Conservation (phyloP, 2,888 invertebrate species). For the Philonicus albiceps region DNA sequence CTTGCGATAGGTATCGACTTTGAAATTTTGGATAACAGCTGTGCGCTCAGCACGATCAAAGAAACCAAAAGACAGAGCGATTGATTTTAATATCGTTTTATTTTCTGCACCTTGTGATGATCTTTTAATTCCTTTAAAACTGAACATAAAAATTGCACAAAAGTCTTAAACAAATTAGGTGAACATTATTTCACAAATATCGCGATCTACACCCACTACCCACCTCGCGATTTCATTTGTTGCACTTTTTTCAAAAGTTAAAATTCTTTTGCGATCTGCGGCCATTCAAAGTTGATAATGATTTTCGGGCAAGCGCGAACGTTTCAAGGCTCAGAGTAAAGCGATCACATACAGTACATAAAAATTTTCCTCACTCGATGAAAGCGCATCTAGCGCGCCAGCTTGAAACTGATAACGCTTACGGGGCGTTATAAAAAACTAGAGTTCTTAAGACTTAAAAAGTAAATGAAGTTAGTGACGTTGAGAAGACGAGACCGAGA, state of each 20-base stretch:
- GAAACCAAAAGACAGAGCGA: not conserved
- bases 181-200: not conserved
- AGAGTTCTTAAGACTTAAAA: not conserved
- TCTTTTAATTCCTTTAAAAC: not conserved
- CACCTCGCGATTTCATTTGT: not conserved
- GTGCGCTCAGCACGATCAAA: not conserved
- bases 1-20: conserved; percentile 7
- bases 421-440: conserved; percentile 1
- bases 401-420: not conserved
- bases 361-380: not conserved
- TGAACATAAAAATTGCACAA: not conserved
- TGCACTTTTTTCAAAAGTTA: not conserved
- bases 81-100: not conserved
- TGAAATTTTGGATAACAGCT: conserved; percentile 20
- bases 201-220: not conserved
- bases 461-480: not conserved
- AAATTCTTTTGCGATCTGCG: not conserved
- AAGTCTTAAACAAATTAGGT: not conserved
- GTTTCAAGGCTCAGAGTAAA: not conserved
- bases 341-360: not conserved
- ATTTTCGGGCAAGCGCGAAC: not conserved
- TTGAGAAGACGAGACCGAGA: not conserved
- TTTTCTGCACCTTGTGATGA: not conserved
- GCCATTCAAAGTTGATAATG: not conserved
- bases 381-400: not conserved